A percentile compares a stretch with the other conserved stretches of the same genome.
Conservation (phyloP, 2,113 vertebrate genomes). For the Callopanchax toddi region DNA sequence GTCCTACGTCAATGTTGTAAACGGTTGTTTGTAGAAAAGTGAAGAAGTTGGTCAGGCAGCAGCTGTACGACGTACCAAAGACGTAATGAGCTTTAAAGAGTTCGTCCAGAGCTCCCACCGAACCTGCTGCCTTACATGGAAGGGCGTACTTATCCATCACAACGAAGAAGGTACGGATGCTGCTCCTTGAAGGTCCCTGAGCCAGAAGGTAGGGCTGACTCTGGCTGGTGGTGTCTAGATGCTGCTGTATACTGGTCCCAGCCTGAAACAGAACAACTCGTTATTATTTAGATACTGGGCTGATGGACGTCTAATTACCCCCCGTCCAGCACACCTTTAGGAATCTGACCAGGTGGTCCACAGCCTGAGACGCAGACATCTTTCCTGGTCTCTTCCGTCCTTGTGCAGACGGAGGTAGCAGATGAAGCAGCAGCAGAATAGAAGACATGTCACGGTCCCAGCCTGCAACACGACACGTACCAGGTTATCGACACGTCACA, state of each 20-base stretch:
- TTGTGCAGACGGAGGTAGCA: conserved; percentile 15
- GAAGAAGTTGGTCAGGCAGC: conserved; percentile 2
- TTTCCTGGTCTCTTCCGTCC: not conserved
- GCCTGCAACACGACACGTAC: conserved; percentile 8
- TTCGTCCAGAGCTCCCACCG: conserved; percentile 15
- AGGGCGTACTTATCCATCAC: conserved; percentile 10
- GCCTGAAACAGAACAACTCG: not conserved
- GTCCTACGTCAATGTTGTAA: conserved; percentile 12
- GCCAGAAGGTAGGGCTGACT: conserved; percentile 9
- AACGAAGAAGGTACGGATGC: not conserved
- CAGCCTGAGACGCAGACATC: conserved; percentile 3
- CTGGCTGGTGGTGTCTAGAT: conserved; percentile 2
- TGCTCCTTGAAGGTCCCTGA: not conserved
- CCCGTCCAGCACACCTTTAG: not conserved
- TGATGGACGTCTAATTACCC: not conserved
- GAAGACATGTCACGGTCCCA: conserved; percentile 23
- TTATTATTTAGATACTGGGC: not conserved
- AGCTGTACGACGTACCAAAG: not conserved
- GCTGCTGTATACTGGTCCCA: conserved; percentile 21
- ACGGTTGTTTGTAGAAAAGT: conserved; percentile 22
- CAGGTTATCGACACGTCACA: not conserved
- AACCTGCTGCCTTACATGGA: conserved; percentile 9
- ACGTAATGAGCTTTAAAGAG: conserved; percentile 22
- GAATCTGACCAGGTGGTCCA: conserved; percentile 5
- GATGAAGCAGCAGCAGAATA: conserved; percentile 19